These are phyloP conservation scores for Coluber constrictor DNA, from an alignment of 2,797 vertebrate species.

Conservation along the genomic window DNA sequence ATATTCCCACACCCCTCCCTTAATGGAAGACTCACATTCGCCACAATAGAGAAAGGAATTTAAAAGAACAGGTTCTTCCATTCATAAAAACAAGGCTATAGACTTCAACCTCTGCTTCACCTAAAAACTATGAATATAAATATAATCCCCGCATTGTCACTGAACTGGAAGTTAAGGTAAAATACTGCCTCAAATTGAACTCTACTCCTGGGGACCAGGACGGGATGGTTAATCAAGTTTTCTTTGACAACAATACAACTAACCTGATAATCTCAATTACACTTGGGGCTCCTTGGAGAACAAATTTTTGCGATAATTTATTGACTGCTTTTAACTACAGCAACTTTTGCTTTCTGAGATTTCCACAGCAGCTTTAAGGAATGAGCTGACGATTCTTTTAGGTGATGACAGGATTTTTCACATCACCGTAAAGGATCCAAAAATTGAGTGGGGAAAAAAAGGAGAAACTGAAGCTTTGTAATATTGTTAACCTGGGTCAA, in stretches of 20 bases:
- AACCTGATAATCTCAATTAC: background rate
- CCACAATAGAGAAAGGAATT: background rate
- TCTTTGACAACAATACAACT: background rate
- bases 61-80: background rate
- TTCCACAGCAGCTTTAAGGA: background rate
- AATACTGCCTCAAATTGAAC: background rate
- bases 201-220: background rate
- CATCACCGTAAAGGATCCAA: background rate
- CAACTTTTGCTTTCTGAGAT: background rate
- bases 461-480: background rate
- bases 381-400: background rate
- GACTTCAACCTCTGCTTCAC: background rate
- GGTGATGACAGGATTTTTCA: background rate
- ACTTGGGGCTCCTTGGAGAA: background rate
- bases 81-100: background rate
- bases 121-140: background rate
- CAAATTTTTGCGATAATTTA: background rate
- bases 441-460: background rate
- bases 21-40: background rate
- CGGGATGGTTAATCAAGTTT: background rate
- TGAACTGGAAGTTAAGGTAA: background rate
- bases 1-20: background rate
- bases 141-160: background rate
- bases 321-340: background rate
- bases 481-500: background rate